Evolutionary conservation across 2,888 invertebrate genomes (phyloP), one percentile per base, ranked within the genome.

Genomic region (Drosophila pseudotakahashii): DNA sequence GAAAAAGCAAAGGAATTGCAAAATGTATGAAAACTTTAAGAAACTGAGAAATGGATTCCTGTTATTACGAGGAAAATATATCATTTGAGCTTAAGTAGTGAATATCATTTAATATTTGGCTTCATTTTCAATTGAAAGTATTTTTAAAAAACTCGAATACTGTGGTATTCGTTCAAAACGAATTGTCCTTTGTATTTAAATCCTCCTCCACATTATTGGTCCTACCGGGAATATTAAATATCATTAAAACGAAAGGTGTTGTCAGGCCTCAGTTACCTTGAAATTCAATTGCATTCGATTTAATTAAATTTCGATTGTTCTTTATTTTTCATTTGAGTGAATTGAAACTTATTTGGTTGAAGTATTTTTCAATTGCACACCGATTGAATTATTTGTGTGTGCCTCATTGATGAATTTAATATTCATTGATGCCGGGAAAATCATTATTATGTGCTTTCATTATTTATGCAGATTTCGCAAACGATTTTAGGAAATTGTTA

Each of bases 401-500:
- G 62, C 37, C 44, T 14, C 14, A 39, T 32, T 34, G 16, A 51
- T 45, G 55, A 16, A 68, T 57, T 54, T n/a, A n/a, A 48, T 60
- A 57, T 57, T 26, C 39, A 42, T 36, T 48, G 14, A 61, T n/a
- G 47, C 13, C 23, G 16, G 45, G 10, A 30, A 62, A 63, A 45
- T 66, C 50, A 30, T 64, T 74, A 62, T 71, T 71, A 26, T 2
- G 26, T n/a, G 26, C n/a, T 9, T 34, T 59, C 45, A 54, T 54
- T 53, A 26, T 44, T 26, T 4, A 23, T 26, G 23, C 13, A 23
- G 39, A 67, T 73, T 52, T 68, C 41, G 66, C 53, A 78, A 67
- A 37, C 16, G 44, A 61, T 80, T 76, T 62, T 41, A 45, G n/a
- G 39, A 68, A 52, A 53, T 54, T 61, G 42, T n/a, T 41, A 26